phyloP scores from a whole-genome alignment of 2,113 vertebrate species.

The Panurus biarmicus region DNA sequence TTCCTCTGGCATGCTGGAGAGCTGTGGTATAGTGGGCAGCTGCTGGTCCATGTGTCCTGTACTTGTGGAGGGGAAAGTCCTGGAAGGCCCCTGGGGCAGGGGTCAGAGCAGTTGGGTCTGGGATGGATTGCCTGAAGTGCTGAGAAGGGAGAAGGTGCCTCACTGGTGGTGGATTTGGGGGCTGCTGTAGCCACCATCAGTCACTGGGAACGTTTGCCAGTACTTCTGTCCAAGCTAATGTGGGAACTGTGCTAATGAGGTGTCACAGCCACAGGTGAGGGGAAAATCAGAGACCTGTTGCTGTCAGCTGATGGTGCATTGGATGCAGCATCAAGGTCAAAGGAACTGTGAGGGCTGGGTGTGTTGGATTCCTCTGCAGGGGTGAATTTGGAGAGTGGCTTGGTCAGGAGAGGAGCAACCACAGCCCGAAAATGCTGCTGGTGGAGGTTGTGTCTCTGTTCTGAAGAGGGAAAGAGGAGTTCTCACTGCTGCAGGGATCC shows the following conservation, averaged over 20 bases:
- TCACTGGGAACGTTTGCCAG: neutral
- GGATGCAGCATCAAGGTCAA: neutral
- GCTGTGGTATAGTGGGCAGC: neutral
- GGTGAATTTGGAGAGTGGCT: neutral
- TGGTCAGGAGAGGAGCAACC: neutral
- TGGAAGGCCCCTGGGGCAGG: neutral
- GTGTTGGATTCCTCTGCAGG: neutral
- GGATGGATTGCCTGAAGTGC: neutral
- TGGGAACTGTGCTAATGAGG: neutral
- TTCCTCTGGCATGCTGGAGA: neutral
- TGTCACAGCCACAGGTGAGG: neutral
- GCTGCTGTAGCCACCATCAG: neutral
- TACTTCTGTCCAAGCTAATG: neutral
- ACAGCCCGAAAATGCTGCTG: neutral
- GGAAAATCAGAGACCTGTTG: neutral
- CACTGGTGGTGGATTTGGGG: neutral
- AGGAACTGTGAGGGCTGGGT: neutral
- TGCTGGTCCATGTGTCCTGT: neutral
- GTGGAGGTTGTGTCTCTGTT: neutral
- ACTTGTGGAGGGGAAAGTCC: neutral
- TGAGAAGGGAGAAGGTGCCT: neutral
- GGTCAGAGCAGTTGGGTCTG: neutral
- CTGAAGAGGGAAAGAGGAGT: neutral
- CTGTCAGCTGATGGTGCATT: neutral
- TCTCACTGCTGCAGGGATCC: neutral